Percentiles rank a stretch among this genome's conserved stretches.
phyloP scores from a whole-genome alignment of 2,797 vertebrate genomes.

The Rhodeus uyekii region DNA sequence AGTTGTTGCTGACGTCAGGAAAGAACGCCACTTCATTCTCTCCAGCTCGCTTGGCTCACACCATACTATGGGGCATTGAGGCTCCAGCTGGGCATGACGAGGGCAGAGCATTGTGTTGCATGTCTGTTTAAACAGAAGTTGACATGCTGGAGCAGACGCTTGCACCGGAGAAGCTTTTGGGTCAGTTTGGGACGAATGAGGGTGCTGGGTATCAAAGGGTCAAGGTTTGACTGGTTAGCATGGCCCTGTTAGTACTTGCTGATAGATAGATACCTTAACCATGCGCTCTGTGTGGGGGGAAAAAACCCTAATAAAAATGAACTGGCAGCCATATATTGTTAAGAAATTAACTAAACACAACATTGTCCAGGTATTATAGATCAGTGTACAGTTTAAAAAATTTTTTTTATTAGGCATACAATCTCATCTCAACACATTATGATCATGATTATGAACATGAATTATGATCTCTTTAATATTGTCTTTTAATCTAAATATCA shows the following conservation, averaged over 20 bases:
- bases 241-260: not conserved
- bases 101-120: not conserved
- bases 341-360: not conserved
- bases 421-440: not conserved
- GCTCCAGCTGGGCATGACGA: conserved; percentile 14
- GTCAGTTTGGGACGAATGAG: not conserved
- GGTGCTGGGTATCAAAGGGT: not conserved
- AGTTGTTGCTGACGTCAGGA: conserved; percentile 51
- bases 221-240: not conserved
- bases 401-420: too few relatives aligned
- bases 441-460: too few relatives aligned
- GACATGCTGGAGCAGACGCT: not conserved
- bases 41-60: conserved; percentile 9
- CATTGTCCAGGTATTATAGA: not conserved
- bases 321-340: not conserved
- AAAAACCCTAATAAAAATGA: too few relatives aligned
- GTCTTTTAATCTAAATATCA: not conserved
- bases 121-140: conserved; percentile 22
- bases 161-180: not conserved
- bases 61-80: not conserved
- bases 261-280: too few relatives aligned
- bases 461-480: not conserved
- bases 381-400: too few relatives aligned
- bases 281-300: not conserved
- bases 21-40: conserved; percentile 45